Conservation (phyloP, 2,113 vertebrate species). For the Scomber japonicus region DNA sequence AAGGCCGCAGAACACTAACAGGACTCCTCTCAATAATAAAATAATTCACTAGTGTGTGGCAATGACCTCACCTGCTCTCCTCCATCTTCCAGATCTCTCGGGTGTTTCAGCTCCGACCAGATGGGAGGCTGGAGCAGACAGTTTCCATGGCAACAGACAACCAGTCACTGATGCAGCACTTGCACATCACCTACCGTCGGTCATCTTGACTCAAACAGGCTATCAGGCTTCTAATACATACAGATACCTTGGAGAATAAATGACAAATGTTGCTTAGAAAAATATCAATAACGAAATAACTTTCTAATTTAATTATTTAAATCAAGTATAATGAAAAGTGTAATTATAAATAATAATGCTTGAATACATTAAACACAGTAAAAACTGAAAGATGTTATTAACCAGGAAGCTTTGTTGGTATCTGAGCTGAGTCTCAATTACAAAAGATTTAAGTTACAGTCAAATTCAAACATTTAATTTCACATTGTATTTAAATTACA, state of each 20-base stretch:
- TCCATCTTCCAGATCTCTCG: slow-evolving; percentile 87
- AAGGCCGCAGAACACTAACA: neutral
- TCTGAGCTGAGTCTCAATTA: neutral
- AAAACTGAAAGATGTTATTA: neutral
- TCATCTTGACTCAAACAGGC: slow-evolving; percentile 60
- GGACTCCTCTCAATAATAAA: neutral
- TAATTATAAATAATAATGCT: too few relatives aligned
- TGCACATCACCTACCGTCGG: slow-evolving; percentile 92
- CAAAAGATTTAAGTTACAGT: neutral
- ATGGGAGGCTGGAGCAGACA: slow-evolving; percentile 95
- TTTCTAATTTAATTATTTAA: too few relatives aligned
- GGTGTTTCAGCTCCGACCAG: slow-evolving; percentile 90
- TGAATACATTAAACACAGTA: too few relatives aligned
- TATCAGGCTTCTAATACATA: neutral
- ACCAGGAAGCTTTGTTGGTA: too few relatives aligned
- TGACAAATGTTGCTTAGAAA: neutral
- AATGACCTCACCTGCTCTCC: neutral
- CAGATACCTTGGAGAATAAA: slow-evolving; percentile 3
- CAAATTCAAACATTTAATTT: neutral
- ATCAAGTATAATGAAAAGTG: too few relatives aligned
- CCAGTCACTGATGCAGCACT: slow-evolving; percentile 92
- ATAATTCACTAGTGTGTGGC: neutral
- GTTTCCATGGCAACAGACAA: slow-evolving; percentile 95
- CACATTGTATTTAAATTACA: neutral
- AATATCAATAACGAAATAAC: too few relatives aligned